Conservation (phyloP, 2,888 invertebrate genomes). For the Epiblema foenella region DNA sequence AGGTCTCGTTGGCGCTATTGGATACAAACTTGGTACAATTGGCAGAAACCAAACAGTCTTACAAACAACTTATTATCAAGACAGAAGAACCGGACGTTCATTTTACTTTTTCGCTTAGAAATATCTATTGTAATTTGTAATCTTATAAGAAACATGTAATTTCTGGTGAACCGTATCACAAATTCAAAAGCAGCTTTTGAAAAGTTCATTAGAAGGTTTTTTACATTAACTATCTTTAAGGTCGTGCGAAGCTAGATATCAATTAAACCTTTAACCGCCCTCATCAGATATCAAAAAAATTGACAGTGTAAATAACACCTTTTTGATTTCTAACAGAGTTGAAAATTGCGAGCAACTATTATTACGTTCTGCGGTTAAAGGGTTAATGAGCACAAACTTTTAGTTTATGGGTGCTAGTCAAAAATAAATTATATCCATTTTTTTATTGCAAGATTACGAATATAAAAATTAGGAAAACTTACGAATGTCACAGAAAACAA, state of each 20-base stretch:
- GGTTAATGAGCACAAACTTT: not conserved
- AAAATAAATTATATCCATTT: not conserved
- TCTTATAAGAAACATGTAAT: not conserved
- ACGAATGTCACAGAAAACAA: not conserved
- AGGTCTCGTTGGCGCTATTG: not conserved
- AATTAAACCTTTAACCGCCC: no score
- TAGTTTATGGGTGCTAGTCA: not conserved
- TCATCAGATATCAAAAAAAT: no score
- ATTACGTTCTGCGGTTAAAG: no score
- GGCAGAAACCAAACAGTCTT: no score
- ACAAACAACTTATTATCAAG: no score
- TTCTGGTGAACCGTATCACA: slow-evolving; percentile 6
- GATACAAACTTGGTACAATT: no score
- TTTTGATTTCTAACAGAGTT: no score
- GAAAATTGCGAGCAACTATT: no score
- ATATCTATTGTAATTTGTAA: not conserved
- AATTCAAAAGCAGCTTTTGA: slow-evolving; percentile 17
- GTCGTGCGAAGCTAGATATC: slow-evolving; percentile 23
- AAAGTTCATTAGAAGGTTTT: not conserved
- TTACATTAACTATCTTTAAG: slow-evolving; percentile 9
- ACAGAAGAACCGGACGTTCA: not conserved
- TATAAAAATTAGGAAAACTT: not conserved
- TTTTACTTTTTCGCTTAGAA: not conserved
- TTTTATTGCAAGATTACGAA: not conserved
- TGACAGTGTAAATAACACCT: no score